A percentile compares a stretch with the other conserved stretches of the same genome.
phyloP scores from a whole-genome alignment of 2,113 vertebrate species.

The Heptranchias perlo region DNA sequence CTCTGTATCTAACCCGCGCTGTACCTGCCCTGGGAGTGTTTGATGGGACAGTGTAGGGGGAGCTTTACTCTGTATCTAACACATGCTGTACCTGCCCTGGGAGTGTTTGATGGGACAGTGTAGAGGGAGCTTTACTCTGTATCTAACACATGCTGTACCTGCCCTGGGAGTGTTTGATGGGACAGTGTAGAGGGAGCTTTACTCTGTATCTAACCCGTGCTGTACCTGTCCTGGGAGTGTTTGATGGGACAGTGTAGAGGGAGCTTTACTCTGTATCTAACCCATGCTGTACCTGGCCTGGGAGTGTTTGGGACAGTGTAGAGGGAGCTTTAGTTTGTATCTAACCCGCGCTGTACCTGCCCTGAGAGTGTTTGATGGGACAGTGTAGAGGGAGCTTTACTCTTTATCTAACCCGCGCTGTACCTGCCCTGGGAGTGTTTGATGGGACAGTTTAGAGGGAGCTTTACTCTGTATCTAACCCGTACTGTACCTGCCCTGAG shows the following conservation, averaged over 20 bases:
- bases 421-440: background rate
- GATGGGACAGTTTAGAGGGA: background rate
- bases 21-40: background rate
- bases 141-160: background rate
- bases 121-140: background rate
- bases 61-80: conserved; percentile 15
- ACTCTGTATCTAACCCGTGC: background rate
- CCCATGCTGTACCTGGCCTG: background rate
- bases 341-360: background rate
- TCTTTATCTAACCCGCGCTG: background rate
- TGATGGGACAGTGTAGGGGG: background rate
- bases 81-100: background rate
- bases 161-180: background rate
- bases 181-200: background rate
- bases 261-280: conserved; percentile 10
- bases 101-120: background rate
- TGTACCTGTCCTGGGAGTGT: background rate
- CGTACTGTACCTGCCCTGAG: background rate
- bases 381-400: too few species aligned
- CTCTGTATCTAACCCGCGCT: background rate
- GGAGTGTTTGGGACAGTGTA: background rate
- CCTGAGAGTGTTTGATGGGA: background rate
- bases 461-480: conserved; percentile 9
- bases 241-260: background rate
- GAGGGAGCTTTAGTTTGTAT: background rate